phyloP scores from a whole-genome alignment of 2,888 invertebrate species.

The Tipula unca region DNA sequence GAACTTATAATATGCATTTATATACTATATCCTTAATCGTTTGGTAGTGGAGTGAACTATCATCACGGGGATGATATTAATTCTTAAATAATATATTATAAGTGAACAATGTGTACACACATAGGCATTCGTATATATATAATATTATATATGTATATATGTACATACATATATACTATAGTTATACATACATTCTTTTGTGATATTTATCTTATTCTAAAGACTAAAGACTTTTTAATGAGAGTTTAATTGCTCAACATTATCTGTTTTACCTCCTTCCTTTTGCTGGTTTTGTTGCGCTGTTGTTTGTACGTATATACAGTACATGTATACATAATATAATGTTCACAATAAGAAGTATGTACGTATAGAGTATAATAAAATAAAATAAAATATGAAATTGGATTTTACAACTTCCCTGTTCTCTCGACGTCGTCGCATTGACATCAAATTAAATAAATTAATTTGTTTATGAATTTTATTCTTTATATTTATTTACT shows the following conservation, averaged over 20 bases:
- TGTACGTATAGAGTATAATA: neutral
- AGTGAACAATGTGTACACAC: too few relatives aligned
- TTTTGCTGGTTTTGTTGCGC: neutral
- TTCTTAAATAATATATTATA: too few relatives aligned
- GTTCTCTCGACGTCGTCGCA: neutral
- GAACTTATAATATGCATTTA: neutral
- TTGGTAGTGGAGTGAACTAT: neutral
- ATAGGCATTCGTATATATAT: neutral
- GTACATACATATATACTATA: neutral
- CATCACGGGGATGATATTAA: too few relatives aligned
- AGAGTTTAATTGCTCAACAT: neutral
- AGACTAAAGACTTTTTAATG: constrained; percentile 4
- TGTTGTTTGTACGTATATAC: neutral
- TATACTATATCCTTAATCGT: neutral
- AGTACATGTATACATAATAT: neutral
- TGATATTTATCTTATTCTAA: neutral
- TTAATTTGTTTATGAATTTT: neutral
- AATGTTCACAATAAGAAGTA: neutral
- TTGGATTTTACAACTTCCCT: neutral
- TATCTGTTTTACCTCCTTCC: neutral
- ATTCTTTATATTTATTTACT: neutral
- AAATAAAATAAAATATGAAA: neutral
- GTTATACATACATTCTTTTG: neutral
- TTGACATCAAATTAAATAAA: constrained; percentile 8
- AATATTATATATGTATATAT: neutral